phyloP scores from a whole-genome alignment of 92 coral and sea anemone species.

The Micromussa lordhowensis region DNA sequence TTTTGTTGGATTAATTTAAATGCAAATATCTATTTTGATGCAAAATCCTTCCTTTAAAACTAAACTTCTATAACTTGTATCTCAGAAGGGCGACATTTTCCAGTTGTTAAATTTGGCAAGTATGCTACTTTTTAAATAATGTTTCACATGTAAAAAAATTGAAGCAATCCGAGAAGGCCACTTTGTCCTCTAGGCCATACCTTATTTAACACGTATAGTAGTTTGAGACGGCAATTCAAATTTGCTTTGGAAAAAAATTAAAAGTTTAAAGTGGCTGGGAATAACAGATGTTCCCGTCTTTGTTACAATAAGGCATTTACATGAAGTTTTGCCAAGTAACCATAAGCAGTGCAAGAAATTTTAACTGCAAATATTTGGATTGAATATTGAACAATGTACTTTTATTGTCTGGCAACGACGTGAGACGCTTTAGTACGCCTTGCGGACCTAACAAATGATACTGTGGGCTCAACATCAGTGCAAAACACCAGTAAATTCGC shows the following conservation, averaged over 20 bases:
- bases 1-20: neutral
- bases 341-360: neutral
- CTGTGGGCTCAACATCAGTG: conserved; percentile 32
- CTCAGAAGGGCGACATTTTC: too few species aligned
- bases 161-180: too few species aligned
- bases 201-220: neutral
- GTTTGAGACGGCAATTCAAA: neutral
- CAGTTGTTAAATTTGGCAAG: too few species aligned
- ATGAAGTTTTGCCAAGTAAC: conserved; percentile 13
- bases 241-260: neutral
- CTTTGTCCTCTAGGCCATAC: too few species aligned
- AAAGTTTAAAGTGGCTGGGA: neutral
- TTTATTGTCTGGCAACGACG: neutral
- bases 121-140: too few species aligned
- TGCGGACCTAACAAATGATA: conserved; percentile 21
- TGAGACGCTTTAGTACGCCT: neutral
- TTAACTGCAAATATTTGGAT: neutral
- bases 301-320: neutral
- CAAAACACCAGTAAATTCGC: neutral
- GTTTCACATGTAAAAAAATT: too few species aligned
- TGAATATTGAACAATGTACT: neutral
- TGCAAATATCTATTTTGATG: neutral
- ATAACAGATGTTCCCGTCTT: neutral
- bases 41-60: too few species aligned
- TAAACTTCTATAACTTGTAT: too few species aligned